A percentile compares a stretch with the other conserved stretches of the same genome.
Conservation (phyloP, 2,113 vertebrate genomes). For the Prunella himalayana region DNA sequence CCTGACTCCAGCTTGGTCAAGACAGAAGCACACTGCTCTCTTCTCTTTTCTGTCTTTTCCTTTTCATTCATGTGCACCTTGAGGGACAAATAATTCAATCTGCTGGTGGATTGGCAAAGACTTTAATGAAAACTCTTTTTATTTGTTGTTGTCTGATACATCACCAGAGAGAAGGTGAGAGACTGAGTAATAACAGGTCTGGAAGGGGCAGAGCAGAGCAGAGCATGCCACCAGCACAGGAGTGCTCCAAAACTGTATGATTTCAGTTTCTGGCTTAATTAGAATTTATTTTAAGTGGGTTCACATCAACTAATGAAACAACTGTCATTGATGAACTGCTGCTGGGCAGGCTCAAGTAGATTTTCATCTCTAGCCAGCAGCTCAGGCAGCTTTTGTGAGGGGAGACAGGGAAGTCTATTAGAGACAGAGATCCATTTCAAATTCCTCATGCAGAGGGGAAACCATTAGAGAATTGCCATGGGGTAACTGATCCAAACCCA, state of each 20-base stretch:
- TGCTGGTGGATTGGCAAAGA: not conserved
- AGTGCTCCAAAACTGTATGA: not conserved
- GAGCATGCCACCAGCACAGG: not conserved
- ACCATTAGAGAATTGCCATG: not conserved
- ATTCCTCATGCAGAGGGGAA: constrained; percentile 18
- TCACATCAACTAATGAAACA: constrained; percentile 57
- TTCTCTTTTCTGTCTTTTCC: not conserved
- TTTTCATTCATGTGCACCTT: not conserved
- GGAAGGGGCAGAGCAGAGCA: not conserved
- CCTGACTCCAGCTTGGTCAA: not conserved
- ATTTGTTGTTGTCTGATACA: not conserved
- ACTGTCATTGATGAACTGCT: constrained; percentile 50
- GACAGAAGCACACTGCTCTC: not conserved
- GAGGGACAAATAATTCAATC: constrained; percentile 25
- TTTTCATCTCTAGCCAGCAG: constrained; percentile 48
- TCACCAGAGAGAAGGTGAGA: not conserved
- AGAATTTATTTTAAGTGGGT: constrained; percentile 41
- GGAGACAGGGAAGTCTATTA: constrained; percentile 16
- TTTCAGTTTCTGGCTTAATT: constrained; percentile 53
- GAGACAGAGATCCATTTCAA: constrained; percentile 29
- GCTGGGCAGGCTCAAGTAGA: constrained; percentile 11
- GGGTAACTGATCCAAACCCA: not conserved
- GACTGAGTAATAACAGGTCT: constrained; percentile 6
- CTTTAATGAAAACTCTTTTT: constrained; percentile 46
- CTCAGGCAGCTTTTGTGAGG: not conserved